phyloP scores from a whole-genome alignment of 2,888 invertebrate genomes.

The Pristionchus maxplancki region DNA sequence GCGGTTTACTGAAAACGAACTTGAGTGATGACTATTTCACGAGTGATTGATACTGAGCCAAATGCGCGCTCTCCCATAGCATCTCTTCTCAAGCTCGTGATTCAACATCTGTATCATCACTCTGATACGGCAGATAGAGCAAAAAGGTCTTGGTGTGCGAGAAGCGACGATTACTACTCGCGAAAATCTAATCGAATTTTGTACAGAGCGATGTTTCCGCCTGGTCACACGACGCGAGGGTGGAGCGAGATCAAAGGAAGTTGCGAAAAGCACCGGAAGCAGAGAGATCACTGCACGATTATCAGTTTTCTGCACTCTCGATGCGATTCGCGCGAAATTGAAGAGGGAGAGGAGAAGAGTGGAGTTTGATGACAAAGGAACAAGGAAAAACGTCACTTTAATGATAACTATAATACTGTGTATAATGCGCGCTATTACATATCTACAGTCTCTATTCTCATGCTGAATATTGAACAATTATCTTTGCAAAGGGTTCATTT shows the following conservation, averaged over 20 bases:
- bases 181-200: background rate
- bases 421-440: no score
- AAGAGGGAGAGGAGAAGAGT: background rate
- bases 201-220: background rate
- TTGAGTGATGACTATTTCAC: no score
- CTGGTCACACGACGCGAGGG: background rate
- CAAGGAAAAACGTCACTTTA: no score
- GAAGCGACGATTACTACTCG: constrained; percentile 6
- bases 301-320: constrained; percentile 10
- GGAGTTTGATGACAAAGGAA: background rate
- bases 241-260: background rate
- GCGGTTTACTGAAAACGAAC: no score
- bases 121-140: background rate
- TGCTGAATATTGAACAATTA: no score
- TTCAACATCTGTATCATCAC: background rate
- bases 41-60: background rate
- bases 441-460: no score
- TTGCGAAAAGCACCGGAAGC: background rate
- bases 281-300: background rate
- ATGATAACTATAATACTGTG: no score
- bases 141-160: background rate
- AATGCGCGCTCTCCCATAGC: background rate
- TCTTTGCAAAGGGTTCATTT: no score
- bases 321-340: background rate
- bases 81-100: background rate